phyloP scores from a whole-genome alignment of 2,113 vertebrate genomes.

The Oryzias woworae region DNA sequence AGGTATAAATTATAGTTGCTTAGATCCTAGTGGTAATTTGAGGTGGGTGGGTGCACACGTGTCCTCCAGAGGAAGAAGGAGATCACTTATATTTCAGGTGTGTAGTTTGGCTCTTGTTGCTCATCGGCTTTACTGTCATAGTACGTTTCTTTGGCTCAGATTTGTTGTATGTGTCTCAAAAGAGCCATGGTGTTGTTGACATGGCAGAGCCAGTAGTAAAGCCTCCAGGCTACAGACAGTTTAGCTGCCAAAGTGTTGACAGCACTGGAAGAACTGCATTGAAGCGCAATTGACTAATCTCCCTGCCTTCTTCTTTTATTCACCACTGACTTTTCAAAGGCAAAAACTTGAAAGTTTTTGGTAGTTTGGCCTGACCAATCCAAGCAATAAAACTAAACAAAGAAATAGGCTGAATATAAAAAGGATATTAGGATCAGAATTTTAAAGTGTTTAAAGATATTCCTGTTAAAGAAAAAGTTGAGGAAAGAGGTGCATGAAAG shows the following conservation, averaged over 20 bases:
- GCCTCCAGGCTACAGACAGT: slow-evolving; percentile 71
- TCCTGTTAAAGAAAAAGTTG: too few relatives aligned
- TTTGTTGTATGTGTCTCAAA: slow-evolving; percentile 54
- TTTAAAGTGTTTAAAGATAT: too few relatives aligned
- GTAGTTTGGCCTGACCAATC: background rate
- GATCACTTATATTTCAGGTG: slow-evolving; percentile 51
- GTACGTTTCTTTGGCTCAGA: slow-evolving; percentile 36
- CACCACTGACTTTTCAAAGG: background rate
- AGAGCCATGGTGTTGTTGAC: slow-evolving; percentile 70
- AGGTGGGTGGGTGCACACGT: slow-evolving; percentile 62
- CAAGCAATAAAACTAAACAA: too few relatives aligned
- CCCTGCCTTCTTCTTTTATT: slow-evolving; percentile 24
- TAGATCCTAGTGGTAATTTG: slow-evolving; percentile 61
- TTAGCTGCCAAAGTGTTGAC: slow-evolving; percentile 65
- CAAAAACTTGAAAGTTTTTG: slow-evolving; percentile 1
- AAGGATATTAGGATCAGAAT: too few relatives aligned
- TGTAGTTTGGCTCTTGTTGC: slow-evolving; percentile 11
- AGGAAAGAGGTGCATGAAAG: too few relatives aligned
- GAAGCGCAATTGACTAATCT: slow-evolving; percentile 43
- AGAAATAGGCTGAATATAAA: too few relatives aligned
- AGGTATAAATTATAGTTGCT: slow-evolving; percentile 72
- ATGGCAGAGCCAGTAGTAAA: slow-evolving; percentile 72
- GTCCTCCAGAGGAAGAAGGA: slow-evolving; percentile 52
- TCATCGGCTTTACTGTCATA: slow-evolving; percentile 7
- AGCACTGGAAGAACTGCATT: slow-evolving; percentile 42